A percentile compares a stretch with the other conserved stretches of the same genome.
Evolutionary conservation across 2,113 vertebrate genomes (phyloP).

Genomic region (Turnix velox): DNA sequence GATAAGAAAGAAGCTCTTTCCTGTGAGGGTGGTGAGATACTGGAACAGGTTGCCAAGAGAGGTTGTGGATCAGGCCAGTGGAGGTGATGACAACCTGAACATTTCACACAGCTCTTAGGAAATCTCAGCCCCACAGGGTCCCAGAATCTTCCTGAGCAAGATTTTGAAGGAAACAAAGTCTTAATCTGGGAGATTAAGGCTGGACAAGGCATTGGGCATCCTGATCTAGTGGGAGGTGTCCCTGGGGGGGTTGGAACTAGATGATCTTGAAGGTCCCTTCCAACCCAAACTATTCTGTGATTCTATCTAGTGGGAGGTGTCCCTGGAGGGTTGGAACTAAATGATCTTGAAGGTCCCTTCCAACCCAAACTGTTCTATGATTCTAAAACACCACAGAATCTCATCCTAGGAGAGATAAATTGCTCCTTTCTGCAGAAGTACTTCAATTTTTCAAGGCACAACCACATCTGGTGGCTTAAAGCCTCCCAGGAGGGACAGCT

Average conservation of each 20-base stretch:
- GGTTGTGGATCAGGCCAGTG: not conserved
- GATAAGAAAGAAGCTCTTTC: too few relatives aligned
- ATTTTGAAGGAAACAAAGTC: not conserved
- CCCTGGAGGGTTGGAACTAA: too few relatives aligned
- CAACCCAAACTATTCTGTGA: too few relatives aligned
- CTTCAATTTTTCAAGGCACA: not conserved
- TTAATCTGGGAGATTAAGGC: not conserved
- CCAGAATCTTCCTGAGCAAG: not conserved
- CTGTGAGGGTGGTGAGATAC: too few relatives aligned
- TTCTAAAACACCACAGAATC: not conserved
- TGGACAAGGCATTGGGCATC: too few relatives aligned
- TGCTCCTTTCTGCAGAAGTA: not conserved
- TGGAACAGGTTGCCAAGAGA: too few relatives aligned
- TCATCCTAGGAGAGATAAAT: not conserved
- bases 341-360: too few relatives aligned
- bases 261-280: too few relatives aligned
- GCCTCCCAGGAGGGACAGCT: not conserved
- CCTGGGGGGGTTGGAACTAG: too few relatives aligned
- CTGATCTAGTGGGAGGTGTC: too few relatives aligned
- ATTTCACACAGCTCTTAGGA: not conserved
- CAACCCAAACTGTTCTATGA: too few relatives aligned
- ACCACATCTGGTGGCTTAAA: not conserved
- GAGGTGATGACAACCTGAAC: fast-evolving
- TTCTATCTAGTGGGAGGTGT: too few relatives aligned
- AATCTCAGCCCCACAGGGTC: not conserved